phyloP scores from a whole-genome alignment of 2,888 invertebrate genomes.

The Drosophila paramelanica region DNA sequence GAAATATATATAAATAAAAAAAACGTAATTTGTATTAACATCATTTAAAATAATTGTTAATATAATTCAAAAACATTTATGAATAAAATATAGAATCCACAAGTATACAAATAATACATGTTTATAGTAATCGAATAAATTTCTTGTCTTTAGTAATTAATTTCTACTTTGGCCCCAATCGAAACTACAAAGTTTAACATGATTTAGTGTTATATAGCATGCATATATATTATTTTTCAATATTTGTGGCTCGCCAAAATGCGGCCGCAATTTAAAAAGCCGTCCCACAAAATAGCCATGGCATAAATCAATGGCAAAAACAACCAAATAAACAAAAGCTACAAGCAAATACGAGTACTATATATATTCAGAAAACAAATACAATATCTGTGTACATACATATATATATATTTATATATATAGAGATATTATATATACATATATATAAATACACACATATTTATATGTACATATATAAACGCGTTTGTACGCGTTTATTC shows the following conservation, averaged over 20 bases:
- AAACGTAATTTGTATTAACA: no score
- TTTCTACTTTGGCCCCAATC: not conserved
- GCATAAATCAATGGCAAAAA: constrained; percentile 57
- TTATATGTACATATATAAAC: constrained; percentile 2
- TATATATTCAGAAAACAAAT: not conserved
- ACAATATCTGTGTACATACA: not conserved
- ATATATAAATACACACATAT: constrained; percentile 12
- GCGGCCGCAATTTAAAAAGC: constrained; percentile 64
- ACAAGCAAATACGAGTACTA: constrained; percentile 6
- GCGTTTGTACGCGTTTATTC: constrained; percentile 15
- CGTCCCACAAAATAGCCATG: constrained; percentile 39
- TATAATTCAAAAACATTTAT: no score
- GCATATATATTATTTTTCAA: constrained; percentile 43
- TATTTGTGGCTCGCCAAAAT: constrained; percentile 70
- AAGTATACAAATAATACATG: not conserved
- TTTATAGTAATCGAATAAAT: constrained; percentile 3
- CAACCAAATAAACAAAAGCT: constrained; percentile 31
- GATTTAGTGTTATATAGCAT: constrained; percentile 32
- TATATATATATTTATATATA: constrained; percentile 7
- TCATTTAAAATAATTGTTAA: no score
- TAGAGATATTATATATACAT: not conserved
- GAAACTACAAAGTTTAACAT: constrained; percentile 15
- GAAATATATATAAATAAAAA: not conserved
- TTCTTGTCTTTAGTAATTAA: constrained; percentile 12
- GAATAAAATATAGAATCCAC: no score